Percentiles rank a stretch among this genome's conserved stretches.
Conservation (phyloP, 2,888 invertebrate species). For the Heliconius sara region DNA sequence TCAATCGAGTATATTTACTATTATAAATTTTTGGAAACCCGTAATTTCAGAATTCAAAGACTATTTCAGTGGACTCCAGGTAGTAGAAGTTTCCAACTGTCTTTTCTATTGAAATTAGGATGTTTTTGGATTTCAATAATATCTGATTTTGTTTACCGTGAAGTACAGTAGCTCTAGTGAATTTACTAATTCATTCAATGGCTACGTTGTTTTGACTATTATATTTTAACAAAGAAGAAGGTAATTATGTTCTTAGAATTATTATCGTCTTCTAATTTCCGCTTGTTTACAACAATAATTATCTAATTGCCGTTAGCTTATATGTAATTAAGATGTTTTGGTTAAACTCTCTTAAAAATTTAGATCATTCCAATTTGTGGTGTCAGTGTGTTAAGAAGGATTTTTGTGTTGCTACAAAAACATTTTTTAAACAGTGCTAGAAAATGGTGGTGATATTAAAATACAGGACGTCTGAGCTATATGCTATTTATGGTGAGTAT, state of each 20-base stretch:
- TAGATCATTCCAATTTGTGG: slow-evolving; percentile 12
- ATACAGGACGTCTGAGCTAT: slow-evolving; percentile 42
- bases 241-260: not conserved
- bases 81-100: too few species aligned
- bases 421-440: not conserved
- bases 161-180: not conserved
- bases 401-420: not conserved
- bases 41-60: too few species aligned
- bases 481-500: slow-evolving; percentile 44
- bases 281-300: slow-evolving; percentile 6
- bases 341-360: not conserved
- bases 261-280: not conserved
- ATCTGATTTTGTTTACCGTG: not conserved
- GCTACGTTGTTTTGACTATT: not conserved
- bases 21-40: too few species aligned
- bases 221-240: not conserved
- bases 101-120: too few species aligned
- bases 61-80: too few species aligned
- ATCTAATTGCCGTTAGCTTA: not conserved
- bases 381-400: not conserved
- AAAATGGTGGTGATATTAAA: slow-evolving; percentile 48
- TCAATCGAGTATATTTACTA: too few species aligned
- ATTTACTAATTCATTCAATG: not conserved
- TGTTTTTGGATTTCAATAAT: too few species aligned
- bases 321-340: not conserved